Base-by-base conservation (phyloP, 2,113 vertebrate genomes). In the Eclectus roratus region DNA sequence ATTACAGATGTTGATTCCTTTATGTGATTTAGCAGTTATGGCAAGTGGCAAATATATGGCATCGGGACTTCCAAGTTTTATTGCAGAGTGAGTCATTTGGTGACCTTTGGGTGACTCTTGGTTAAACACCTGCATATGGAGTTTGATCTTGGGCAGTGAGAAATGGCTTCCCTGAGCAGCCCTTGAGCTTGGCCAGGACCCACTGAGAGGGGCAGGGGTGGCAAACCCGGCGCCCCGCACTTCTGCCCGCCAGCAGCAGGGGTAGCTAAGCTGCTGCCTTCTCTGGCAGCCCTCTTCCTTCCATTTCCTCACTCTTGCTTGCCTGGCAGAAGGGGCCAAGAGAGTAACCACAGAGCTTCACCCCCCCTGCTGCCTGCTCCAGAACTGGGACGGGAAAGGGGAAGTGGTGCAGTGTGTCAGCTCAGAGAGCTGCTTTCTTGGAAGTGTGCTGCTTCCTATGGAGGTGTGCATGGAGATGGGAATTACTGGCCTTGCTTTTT, bases 191-290 rank as follows among this genome's bases (percentile, higher is more conserved):
- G 85, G 56, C 79, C 23, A 5, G 3, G 65, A 14, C 28, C 19
- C 19, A 4, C 1, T 9, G 35, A 4, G 46, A 5, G 50, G 61
- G n/a, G 46, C 72, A 53, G 24, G 16, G 41, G 4, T 3, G 4
- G 39, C 43, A 9, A 1, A 2, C n/a, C 47, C 1, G 4, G 28
- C 1, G 1, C 29, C 60, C 13, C 7, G 28, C 74, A 4, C 74
- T 90, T 33, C 47, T 71, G 79, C 28, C 55, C 11, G 25, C 80
- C 76, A 9, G 86, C 91, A 43, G 76, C 82, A 90, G 88, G 85
- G 72, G 64, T 81, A 78, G 91, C 96, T 96, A 7, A 50, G 43
- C 72, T 16, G 60, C 94, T 78, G 93, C 68, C 39, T 58, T 50
- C 83, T 58, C 27, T 6, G 13, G 25, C 28, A 25, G 39, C 35